A percentile compares a stretch with the other conserved stretches of the same genome.
Conservation (phyloP, 2,888 invertebrate species). For the Craniophora ligustri region DNA sequence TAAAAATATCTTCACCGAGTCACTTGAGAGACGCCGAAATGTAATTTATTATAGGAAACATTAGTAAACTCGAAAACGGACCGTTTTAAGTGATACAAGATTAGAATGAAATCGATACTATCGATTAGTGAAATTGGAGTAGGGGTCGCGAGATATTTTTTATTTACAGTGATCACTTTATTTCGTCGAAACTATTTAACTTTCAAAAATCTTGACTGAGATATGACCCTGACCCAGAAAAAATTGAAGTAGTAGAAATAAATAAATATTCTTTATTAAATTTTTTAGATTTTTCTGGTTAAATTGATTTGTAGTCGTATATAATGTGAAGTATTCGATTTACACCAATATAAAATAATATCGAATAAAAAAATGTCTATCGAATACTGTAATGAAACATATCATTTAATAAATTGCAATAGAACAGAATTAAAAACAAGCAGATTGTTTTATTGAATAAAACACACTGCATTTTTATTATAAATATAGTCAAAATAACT, state of each 20-base stretch:
- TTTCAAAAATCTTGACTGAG: not conserved
- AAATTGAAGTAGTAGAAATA: not conserved
- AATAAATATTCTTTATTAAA: no score
- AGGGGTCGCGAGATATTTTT: not conserved
- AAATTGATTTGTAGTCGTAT: no score
- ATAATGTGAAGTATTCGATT: no score
- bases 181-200: not conserved
- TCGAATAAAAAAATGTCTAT: no score
- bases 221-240: not conserved
- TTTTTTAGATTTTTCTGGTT: no score
- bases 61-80: slow-evolving; percentile 6
- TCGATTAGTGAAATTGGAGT: slow-evolving; percentile 9
- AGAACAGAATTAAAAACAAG: no score
- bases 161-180: not conserved
- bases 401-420: no score
- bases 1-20: not conserved
- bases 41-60: slow-evolving; percentile 19
- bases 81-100: slow-evolving; percentile 1
- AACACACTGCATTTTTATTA: no score
- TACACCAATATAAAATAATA: no score
- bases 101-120: not conserved
- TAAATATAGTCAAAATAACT: no score
- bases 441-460: no score
- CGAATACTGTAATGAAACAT: no score
- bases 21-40: slow-evolving; percentile 10